A percentile compares a stretch with the other conserved stretches of the same genome.
Evolutionary conservation across 2,113 vertebrate species (phyloP).

Genomic region (Campylorhamphus procurvoides): DNA sequence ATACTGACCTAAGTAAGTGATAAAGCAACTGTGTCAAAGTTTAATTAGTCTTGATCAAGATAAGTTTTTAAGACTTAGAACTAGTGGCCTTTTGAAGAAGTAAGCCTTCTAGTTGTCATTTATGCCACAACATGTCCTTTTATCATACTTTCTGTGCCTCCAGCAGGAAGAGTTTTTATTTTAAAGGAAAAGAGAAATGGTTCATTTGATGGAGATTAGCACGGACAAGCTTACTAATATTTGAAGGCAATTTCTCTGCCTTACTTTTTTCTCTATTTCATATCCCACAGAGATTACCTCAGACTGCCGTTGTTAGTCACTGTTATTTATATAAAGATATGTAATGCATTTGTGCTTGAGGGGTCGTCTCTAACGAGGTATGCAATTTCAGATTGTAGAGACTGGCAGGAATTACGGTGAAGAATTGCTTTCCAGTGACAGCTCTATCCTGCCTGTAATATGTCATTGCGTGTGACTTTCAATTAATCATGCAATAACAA

Average conservation of each 20-base stretch:
- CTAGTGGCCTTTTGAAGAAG: conserved; percentile 49
- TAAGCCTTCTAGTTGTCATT: conserved; percentile 39
- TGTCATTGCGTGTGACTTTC: conserved; percentile 66
- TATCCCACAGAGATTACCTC: conserved; percentile 57
- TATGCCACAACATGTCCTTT: conserved; percentile 35
- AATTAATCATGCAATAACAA: conserved; percentile 70
- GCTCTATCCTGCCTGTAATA: conserved; percentile 68
- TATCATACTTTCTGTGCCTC: conserved; percentile 15
- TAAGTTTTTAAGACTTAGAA: conserved; percentile 40
- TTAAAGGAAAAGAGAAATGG: conserved; percentile 47
- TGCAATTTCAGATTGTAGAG: conserved; percentile 54
- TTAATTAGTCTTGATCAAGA: conserved; percentile 69
- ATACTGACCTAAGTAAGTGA: conserved; percentile 53
- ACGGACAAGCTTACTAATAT: conserved; percentile 54
- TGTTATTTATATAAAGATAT: conserved; percentile 72
- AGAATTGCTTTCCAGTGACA: conserved; percentile 63
- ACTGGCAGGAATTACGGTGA: conserved; percentile 63
- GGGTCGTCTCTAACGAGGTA: conserved; percentile 35
- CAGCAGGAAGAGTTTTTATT: conserved; percentile 29
- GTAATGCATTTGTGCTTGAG: conserved; percentile 60
- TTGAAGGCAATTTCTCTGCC: conserved; percentile 31
- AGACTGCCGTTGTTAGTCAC: conserved; percentile 55
- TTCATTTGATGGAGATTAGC: conserved; percentile 64
- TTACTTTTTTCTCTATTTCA: conserved; percentile 44
- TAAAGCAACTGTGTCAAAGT: conserved; percentile 11